Evolutionary conservation across 2,888 invertebrate species (phyloP), one percentile per base, ranked within the genome.

Genomic region (Perizoma affinitatum): DNA sequence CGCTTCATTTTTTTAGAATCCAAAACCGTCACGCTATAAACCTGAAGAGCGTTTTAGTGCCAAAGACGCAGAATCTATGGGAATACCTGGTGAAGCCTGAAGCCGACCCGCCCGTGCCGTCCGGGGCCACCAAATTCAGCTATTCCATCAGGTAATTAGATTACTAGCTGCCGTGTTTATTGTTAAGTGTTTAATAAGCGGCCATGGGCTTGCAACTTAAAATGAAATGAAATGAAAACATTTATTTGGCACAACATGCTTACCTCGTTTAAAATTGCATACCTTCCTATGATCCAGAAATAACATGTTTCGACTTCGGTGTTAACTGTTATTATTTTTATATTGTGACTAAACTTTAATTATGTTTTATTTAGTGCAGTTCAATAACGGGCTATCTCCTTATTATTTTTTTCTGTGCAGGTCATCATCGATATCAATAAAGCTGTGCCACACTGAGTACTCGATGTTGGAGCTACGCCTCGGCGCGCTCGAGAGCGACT

Each of bases 61-160:
- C 91, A 0, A 85, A 82, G 61, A 79, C 84, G 0, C 69, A 66
- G 53, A 72, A 79, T 0, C 57, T 90, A 5, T 89, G 89, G 88
- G 80, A 87, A 9, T 79, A 80, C 22, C 66, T 92, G 65, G 86
- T 87, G 87, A 76, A 78, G 48, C 84, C 90, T 0, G 87, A 90
- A 56, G 83, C 86, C 0, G 95, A 95, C 72, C 95, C 95, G 5
- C 96, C 96, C 0, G 95, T 96, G 45, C 96, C 96, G 0, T 94
- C 96, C 1, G 96, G 96, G 6, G 95, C 95, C 6, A 95, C 95
- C 0, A 96, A 96, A 78, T 95, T 96, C 76, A 95, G 95, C 66
- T 94, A 96, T 73, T 95, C 96, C 0, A 94, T 95, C 41, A 92
- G 95, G 93, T 92, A 67, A 22, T 22, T 22, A 1, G 22, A 22